Evolutionary conservation across 2,113 vertebrate species (phyloP).

Genomic region (Strix aluco): DNA sequence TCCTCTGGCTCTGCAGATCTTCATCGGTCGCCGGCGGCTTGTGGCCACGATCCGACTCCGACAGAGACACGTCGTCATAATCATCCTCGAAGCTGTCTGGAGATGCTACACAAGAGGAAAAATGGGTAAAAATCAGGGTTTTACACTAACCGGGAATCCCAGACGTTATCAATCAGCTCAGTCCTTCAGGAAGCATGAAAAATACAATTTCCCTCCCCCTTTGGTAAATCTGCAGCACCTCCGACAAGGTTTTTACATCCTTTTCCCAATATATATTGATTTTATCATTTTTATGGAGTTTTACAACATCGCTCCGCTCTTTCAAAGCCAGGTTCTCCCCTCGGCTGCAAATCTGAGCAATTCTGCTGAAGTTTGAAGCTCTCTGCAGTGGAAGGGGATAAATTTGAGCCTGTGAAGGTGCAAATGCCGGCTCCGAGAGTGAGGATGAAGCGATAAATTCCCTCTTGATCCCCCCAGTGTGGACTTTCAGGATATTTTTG

Average conservation of each 20-base stretch:
- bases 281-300: background rate
- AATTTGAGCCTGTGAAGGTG: rapidly evolving
- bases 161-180: rapidly evolving
- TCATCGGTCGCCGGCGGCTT: rapidly evolving
- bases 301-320: rapidly evolving
- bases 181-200: background rate
- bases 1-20: background rate
- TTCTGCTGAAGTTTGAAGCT: too few species aligned
- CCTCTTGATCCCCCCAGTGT: rapidly evolving
- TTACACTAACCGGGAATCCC: background rate
- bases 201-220: background rate
- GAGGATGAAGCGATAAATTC: background rate
- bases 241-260: rapidly evolving
- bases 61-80: background rate
- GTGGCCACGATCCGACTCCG: background rate
- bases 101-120: background rate
- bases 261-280: background rate
- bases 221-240: rapidly evolving
- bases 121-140: rapidly evolving
- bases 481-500: background rate
- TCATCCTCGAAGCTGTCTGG: background rate
- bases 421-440: rapidly evolving
- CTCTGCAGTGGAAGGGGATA: rapidly evolving
- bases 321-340: too few species aligned
- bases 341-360: background rate